A percentile compares a stretch with the other conserved stretches of the same genome.
Conservation (phyloP, 2,888 invertebrate genomes). For the Pardosa pseudoannulata region DNA sequence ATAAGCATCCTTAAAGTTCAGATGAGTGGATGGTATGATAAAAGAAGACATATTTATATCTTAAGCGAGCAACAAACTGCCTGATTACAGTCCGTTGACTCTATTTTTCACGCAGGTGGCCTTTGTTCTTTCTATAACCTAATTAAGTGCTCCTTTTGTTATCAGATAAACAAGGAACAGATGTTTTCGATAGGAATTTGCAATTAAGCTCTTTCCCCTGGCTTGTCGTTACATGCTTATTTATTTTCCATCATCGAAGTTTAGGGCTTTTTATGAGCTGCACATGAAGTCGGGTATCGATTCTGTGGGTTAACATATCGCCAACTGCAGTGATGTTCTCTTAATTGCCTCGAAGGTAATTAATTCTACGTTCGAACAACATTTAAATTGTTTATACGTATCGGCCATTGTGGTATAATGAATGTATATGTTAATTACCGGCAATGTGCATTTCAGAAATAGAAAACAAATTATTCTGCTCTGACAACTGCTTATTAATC, state of each 20-base stretch:
- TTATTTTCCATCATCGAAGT: neutral
- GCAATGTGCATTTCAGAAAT: too few relatives aligned
- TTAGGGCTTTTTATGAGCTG: slow-evolving; percentile 15
- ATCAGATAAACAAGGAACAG: slow-evolving; percentile 54
- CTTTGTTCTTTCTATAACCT: neutral
- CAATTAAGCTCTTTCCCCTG: slow-evolving; percentile 31
- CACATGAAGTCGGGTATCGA: neutral
- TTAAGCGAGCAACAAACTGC: neutral
- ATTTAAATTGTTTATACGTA: too few relatives aligned
- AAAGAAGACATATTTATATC: too few relatives aligned
- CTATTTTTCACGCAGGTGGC: neutral
- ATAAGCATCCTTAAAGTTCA: too few relatives aligned
- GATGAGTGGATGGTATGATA: too few relatives aligned
- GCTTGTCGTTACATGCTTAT: neutral
- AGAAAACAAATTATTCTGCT: too few relatives aligned
- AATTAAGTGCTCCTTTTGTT: neutral
- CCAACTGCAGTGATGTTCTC: too few relatives aligned
- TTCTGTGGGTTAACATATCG: neutral
- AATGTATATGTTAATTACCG: too few relatives aligned
- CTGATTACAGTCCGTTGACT: neutral
- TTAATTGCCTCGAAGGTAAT: neutral
- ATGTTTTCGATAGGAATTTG: slow-evolving; percentile 59
- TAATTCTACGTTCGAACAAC: too few relatives aligned
- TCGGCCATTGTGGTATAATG: too few relatives aligned
- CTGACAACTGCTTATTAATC: too few relatives aligned